Percentiles rank a stretch among this genome's conserved stretches.
Conservation (phyloP, 2,113 vertebrate species). For the Seriola rivoliana region DNA sequence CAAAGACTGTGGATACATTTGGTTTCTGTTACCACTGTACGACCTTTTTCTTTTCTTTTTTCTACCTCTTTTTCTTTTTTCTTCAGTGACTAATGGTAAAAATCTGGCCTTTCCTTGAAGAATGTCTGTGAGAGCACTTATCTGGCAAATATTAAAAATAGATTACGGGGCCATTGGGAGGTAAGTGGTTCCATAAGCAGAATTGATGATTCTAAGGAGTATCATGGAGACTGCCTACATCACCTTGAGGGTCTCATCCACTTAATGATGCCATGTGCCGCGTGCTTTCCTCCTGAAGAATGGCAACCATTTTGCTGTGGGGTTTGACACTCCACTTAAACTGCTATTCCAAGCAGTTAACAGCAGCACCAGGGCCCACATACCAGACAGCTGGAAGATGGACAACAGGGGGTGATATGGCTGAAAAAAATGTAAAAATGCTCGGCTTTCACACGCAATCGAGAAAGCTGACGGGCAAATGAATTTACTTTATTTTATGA, state of each 20-base stretch:
- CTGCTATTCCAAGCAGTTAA: constrained; percentile 76
- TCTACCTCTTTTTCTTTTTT: not conserved
- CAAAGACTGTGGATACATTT: constrained; percentile 12
- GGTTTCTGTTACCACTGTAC: not conserved
- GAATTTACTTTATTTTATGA: constrained; percentile 42
- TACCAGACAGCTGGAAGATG: constrained; percentile 65
- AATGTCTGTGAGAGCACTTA: constrained; percentile 78
- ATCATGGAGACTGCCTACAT: constrained; percentile 73
- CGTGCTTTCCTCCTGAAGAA: constrained; percentile 74
- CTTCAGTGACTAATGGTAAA: constrained; percentile 50
- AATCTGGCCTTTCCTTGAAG: constrained; percentile 59
- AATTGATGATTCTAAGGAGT: constrained; percentile 78
- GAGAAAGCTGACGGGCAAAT: constrained; percentile 40
- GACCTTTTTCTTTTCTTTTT: constrained; percentile 1
- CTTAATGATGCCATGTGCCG: constrained; percentile 80
- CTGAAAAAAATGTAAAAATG: constrained; percentile 39
- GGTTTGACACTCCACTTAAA: constrained; percentile 79
- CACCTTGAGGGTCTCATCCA: constrained; percentile 79
- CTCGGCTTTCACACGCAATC: constrained; percentile 41
- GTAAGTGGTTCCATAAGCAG: constrained; percentile 82
- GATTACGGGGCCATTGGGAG: constrained; percentile 77
- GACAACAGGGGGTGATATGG: constrained; percentile 42
- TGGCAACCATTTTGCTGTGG: constrained; percentile 73
- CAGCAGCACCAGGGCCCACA: constrained; percentile 51
- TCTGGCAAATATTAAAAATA: constrained; percentile 84